Evolutionary conservation across 2,797 vertebrate genomes (phyloP), one percentile per base, ranked within the genome.

Genomic region (Spinus pinus): DNA sequence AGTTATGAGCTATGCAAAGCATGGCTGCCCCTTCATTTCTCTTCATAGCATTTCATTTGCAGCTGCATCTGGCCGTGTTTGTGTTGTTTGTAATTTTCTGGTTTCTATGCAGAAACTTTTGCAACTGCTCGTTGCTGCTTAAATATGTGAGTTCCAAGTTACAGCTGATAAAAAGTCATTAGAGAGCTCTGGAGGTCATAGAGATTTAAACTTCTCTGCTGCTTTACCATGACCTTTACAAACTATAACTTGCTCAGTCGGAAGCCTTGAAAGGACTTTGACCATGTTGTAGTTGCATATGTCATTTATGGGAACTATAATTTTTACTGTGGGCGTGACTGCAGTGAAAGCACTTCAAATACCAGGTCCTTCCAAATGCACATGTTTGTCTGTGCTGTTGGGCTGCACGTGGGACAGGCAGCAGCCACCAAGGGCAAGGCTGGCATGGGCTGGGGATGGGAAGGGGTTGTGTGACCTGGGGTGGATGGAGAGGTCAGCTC

Each of bases 261-360:
- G 93, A 93, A 95, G 37, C 72, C 73, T 93, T 88, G 67, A 79
- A 86, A 93, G 92, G 95, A 95, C 95, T 93, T 96, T 92, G 90
- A 90, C 81, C 93, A 57, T 73, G 64, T 72, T 66, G 28, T 14
- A 79, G 66, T 60, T 84, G 56, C 12, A 5, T 24, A 4, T 86
- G 83, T 92, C 77, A 72, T 97, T 93, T 95, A 93, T 79, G 79
- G 92, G 62, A 62, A 27, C 91, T 81, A 7, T 95, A 96, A 92
- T 69, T 94, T 92, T 95, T 94, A 93, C 81, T 84, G 85, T 84
- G 93, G 95, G 88, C 0, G 37, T 1, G 58, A 79, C 77, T 49
- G 92, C 71, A 46, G 70, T 62, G 84, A 64, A 42, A 93, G 86
- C 77, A 35, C 23, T 84, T 81, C 44, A 91, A 44, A 17, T 81